phyloP scores from a whole-genome alignment of 2,113 vertebrate genomes.

The Bambusicola thoracicus region DNA sequence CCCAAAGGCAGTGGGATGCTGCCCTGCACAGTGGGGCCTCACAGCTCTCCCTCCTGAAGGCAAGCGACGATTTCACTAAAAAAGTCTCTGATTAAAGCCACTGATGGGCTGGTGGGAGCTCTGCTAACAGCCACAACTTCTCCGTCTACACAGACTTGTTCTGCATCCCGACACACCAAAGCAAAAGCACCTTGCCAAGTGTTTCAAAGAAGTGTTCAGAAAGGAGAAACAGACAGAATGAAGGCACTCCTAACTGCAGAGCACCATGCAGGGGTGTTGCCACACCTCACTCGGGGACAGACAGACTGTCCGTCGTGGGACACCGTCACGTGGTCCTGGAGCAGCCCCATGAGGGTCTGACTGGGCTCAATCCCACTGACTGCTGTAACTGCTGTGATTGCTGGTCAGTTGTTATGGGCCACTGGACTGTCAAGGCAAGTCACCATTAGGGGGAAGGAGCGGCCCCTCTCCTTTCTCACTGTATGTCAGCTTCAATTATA shows the following conservation, averaged over 20 bases:
- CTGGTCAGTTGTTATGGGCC: constrained; percentile 28
- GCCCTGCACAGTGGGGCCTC: background rate
- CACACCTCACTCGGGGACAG: background rate
- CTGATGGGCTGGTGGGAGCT: background rate
- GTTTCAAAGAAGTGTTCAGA: background rate
- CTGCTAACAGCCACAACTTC: background rate
- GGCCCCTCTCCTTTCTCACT: background rate
- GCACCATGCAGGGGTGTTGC: background rate
- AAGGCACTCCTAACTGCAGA: background rate
- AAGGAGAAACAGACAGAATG: fast-evolving
- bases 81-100: background rate
- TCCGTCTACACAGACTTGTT: background rate
- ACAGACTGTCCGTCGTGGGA: background rate
- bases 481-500: constrained; percentile 41
- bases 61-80: background rate
- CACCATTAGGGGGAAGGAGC: background rate
- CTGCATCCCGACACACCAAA: background rate
- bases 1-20: background rate
- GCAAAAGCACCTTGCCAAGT: background rate
- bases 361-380: constrained; percentile 20
- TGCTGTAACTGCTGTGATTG: background rate
- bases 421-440: constrained; percentile 44
- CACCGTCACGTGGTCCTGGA: background rate
- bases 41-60: background rate
- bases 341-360: background rate